phyloP scores from a whole-genome alignment of 2,888 invertebrate species.

The Nomada hirtipes region DNA sequence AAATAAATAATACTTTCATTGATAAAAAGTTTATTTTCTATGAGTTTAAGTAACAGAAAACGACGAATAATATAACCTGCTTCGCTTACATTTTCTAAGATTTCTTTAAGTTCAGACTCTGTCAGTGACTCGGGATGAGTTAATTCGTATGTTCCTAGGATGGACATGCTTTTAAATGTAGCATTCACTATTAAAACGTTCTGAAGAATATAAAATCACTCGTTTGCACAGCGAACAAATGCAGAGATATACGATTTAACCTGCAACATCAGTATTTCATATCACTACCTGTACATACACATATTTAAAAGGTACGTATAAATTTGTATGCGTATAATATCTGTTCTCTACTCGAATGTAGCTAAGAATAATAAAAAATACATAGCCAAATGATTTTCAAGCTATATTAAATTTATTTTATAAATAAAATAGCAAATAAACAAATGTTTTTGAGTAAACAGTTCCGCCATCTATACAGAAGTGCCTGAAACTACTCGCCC shows the following conservation, averaged over 20 bases:
- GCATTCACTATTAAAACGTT: not conserved
- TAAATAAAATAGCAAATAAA: too few relatives aligned
- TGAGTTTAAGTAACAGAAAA: not conserved
- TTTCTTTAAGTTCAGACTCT: slow-evolving; percentile 72
- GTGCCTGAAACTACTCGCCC: too few relatives aligned
- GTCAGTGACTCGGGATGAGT: slow-evolving; percentile 77
- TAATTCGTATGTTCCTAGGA: slow-evolving; percentile 59
- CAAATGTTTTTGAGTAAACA: too few relatives aligned
- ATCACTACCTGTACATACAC: not conserved
- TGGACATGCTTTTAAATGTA: not conserved
- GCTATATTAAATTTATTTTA: too few relatives aligned
- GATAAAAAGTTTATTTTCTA: not conserved
- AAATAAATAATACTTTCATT: slow-evolving; percentile 1
- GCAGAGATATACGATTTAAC: not conserved
- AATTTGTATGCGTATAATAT: too few relatives aligned
- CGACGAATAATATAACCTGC: slow-evolving; percentile 48
- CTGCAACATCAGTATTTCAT: not conserved
- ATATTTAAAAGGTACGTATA: too few relatives aligned
- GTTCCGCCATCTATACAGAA: too few relatives aligned
- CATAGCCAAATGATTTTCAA: too few relatives aligned
- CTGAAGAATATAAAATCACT: not conserved
- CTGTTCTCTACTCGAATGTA: too few relatives aligned
- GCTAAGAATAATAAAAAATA: too few relatives aligned
- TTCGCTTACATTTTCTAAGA: slow-evolving; percentile 76
- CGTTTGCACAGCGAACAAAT: not conserved